A percentile compares a stretch with the other conserved stretches of the same genome.
These are phyloP conservation scores for Phorcus lineatus DNA, from an alignment of 2,888 invertebrate species.

Conservation along the genomic window DNA sequence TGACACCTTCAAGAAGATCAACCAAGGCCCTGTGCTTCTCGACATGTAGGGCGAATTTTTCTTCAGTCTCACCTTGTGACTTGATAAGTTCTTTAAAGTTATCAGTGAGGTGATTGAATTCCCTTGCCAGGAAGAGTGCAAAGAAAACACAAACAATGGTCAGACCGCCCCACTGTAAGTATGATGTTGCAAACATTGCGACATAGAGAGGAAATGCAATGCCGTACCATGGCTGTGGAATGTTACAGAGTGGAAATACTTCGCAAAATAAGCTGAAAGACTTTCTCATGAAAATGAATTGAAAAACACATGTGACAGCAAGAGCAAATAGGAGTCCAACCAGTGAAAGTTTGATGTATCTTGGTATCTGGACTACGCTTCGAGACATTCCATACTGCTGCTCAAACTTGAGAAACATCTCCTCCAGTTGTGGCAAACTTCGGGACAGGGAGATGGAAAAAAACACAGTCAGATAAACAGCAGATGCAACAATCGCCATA, in stretches of 20 bases:
- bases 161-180: not conserved
- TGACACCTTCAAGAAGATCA: too few species aligned
- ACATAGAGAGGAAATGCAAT: not conserved
- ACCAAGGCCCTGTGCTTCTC: not conserved
- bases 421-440: too few species aligned
- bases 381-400: too few species aligned
- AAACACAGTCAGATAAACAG: too few species aligned
- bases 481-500: too few species aligned
- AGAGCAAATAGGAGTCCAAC: too few species aligned
- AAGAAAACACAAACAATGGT: not conserved
- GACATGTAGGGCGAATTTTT: not conserved
- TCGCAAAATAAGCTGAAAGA: not conserved
- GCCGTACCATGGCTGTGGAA: not conserved
- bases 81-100: not conserved
- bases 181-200: not conserved
- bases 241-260: not conserved
- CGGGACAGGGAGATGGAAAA: too few species aligned
- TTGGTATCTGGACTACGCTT: too few species aligned
- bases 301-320: too few species aligned
- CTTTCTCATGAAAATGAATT: not conserved
- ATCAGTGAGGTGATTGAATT: not conserved
- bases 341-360: too few species aligned
- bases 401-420: too few species aligned
- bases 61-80: not conserved
- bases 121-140: not conserved